Evolutionary conservation across 1,140 invertebrate genomes (phyloP), one percentile per base, ranked within the genome.

Genomic region (Medauroidea extradentata): DNA sequence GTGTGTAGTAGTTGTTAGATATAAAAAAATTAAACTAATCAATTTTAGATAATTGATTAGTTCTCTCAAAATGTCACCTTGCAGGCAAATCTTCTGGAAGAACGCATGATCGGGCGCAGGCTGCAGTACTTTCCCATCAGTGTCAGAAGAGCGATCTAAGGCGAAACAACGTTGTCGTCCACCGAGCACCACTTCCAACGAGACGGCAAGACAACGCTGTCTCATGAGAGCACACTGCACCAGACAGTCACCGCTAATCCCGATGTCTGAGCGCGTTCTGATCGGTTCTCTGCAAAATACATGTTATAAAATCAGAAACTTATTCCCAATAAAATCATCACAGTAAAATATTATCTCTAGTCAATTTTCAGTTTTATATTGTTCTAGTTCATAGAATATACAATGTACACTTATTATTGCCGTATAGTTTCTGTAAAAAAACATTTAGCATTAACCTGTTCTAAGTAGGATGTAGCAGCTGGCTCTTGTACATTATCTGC

Each of bases 21-120:
- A n/a, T n/a, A n/a, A n/a, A n/a, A n/a, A n/a, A n/a, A n/a, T n/a
- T n/a, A n/a, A n/a, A n/a, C n/a, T n/a, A n/a, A n/a, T n/a, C n/a
- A n/a, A n/a, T 14, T 44, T 44, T 19, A 11, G 2, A 14, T 8
- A 16, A 14, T n/a, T n/a, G 23, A 44, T 42, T 19, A 44, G 13
- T 11, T 21, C 13, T 7, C 23, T 43, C 5, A 3, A 11, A n/a
- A 44, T 8, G 44, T 65, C 63, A 75, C 74, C 73, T 64, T 65
- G 58, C 19, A 78, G 58, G 61, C 79, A 81, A 25, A 80, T 76
- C 64, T 81, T 81, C 62, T 81, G 79, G 64, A 77, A 79, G 63
- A 80, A 80, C 19, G 75, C 69, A 3, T 74, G 68, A 51, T 76
- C 73, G 0, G 71, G 60, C 4, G 73, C 63, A 3, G 75, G 67